These are phyloP conservation scores for Clistopyga incitator DNA, from an alignment of 2,888 invertebrate species.

Conservation along the genomic window DNA sequence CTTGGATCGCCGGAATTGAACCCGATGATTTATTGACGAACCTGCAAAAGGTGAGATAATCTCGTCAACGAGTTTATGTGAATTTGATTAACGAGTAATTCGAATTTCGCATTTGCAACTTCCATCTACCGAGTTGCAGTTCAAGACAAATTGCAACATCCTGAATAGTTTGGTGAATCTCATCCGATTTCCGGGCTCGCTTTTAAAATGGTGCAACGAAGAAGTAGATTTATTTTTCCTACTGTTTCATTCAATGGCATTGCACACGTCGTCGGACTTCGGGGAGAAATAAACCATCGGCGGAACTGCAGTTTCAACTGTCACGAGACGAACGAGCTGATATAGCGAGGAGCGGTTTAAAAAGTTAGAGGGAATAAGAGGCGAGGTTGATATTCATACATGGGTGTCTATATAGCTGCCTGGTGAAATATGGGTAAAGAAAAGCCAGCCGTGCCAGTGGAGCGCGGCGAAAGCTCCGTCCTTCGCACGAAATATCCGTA, in stretches of 20 bases:
- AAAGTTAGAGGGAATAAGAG: constrained; percentile 12
- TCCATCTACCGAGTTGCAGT: background rate
- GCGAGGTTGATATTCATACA: background rate
- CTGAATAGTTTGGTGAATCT: background rate
- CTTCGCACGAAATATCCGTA: constrained; percentile 17
- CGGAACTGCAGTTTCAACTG: background rate
- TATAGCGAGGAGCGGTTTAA: constrained; percentile 25
- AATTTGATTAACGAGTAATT: background rate
- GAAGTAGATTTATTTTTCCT: background rate
- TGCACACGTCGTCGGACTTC: background rate
- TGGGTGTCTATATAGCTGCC: background rate
- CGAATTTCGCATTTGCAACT: background rate
- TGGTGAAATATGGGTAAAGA: constrained; percentile 27
- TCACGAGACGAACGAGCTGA: constrained; percentile 35
- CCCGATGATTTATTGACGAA: no score
- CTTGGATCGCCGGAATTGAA: no score
- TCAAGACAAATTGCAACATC: background rate
- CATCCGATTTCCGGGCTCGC: background rate
- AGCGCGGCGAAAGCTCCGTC: background rate
- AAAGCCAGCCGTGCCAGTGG: background rate
- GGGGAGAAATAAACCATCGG: background rate
- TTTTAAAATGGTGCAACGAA: background rate
- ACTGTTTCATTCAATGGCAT: background rate
- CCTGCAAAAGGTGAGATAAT: no score
- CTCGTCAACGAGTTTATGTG: background rate